Evolutionary conservation across 2,797 vertebrate species (phyloP).

Genomic region (Phataginus tricuspis): DNA sequence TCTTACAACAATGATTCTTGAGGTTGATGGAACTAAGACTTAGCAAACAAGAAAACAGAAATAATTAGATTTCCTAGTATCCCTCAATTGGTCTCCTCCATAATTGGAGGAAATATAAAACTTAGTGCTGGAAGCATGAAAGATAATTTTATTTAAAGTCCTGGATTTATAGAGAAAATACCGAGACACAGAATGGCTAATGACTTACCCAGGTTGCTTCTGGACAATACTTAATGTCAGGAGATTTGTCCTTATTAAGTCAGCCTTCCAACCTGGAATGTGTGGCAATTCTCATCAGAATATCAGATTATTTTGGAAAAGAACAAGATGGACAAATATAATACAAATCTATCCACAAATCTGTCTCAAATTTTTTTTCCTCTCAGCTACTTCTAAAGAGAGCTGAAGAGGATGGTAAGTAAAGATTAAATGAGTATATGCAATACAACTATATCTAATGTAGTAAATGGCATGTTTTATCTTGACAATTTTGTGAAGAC

Average conservation of each 20-base stretch:
- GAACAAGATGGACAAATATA: background rate
- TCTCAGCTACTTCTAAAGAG: background rate
- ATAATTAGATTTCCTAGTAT: background rate
- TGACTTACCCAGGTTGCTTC: background rate
- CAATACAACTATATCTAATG: background rate
- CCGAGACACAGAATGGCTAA: background rate
- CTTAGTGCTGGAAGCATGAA: fast-evolving
- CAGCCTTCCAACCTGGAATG: background rate
- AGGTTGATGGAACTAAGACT: background rate
- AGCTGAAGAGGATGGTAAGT: fast-evolving
- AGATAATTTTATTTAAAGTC: background rate
- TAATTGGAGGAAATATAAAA: background rate
- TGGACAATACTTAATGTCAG: background rate
- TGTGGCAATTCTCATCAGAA: background rate
- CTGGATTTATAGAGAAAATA: background rate
- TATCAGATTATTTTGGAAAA: background rate
- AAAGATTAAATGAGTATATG: background rate
- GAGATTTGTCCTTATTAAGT: background rate
- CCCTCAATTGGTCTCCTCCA: background rate
- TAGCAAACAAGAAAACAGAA: background rate
- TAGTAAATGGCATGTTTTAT: background rate
- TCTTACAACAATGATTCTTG: background rate
- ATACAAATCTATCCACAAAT: background rate
- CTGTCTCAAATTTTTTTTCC: background rate
- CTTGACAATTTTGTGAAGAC: background rate